Evolutionary conservation across 2,888 invertebrate species (phyloP), one percentile per base, ranked within the genome.

Genomic region (Pristionchus japonicus): DNA sequence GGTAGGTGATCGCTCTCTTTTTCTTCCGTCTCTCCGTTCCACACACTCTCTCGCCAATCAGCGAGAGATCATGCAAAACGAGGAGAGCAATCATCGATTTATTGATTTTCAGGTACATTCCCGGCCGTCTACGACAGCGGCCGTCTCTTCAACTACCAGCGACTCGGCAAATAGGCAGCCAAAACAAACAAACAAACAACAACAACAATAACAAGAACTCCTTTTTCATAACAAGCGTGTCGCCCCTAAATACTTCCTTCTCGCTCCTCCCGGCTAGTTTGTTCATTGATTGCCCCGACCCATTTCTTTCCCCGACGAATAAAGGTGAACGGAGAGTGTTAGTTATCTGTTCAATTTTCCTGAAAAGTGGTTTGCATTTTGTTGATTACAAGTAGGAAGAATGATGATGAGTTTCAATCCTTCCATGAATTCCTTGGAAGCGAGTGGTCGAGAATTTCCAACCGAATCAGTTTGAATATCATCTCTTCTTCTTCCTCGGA

Each of bases 121-220:
- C 86, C 86, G 15, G 67, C 31, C 3, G 34, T n/a, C 27, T 70
- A 70, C 86, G 86, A 87, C 77, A 87, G 27, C 11, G 87, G 40
- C 40, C 87, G 87, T 20, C 87, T 87, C 40, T 87, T 87, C 87
- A 87, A 87, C 87, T 87, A 87, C 61, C 87, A 87, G 31, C 87
- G 87, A 80, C 87, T 87, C 27, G 87, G 87, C 77, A 31, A 80
- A 87, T 52, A 83, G 23, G 80, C 37, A 13, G 80, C 17, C 80
- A 77, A n/a, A n/a, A n/a, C 37, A 74, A 37, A 74, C 74, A 37
- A n/a, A 74, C 74, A 49, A 34, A 43, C 49, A 80, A 80, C 47
- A 47, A 80, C 77, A 40, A 49, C 37, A 57, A 57, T n/a, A 57
- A 57, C 57, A 57, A 57, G 23, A 57, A 57, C n/a, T n/a, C n/a